Percentiles rank a stretch among this genome's conserved stretches.
These are phyloP conservation scores for Rhinichthys klamathensis DNA, from an alignment of 2,113 vertebrate species.

Conservation along the genomic window DNA sequence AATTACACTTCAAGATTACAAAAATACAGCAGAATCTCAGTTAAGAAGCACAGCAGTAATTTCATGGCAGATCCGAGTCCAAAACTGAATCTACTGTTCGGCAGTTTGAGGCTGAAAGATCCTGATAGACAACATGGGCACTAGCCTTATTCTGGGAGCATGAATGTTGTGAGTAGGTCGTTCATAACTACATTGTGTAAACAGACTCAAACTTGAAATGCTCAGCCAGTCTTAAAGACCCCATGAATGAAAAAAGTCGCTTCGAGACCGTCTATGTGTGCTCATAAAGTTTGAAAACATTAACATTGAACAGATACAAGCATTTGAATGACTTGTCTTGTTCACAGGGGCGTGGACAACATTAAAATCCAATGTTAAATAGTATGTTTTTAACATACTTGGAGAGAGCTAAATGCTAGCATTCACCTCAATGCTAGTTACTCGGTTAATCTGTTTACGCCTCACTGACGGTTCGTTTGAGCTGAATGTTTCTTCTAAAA, in stretches of 20 bases:
- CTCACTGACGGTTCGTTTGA: no score
- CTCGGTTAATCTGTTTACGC: neutral
- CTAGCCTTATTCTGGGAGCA: neutral
- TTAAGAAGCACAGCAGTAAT: slow-evolving; percentile 77
- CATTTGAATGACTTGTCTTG: neutral
- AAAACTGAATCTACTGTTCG: slow-evolving; percentile 71
- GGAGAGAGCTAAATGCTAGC: neutral
- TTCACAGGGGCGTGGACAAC: neutral
- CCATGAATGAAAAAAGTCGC: neutral
- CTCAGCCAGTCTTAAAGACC: neutral
- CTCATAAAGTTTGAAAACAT: neutral
- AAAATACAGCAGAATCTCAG: slow-evolving; percentile 82
- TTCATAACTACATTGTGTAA: slow-evolving; percentile 2
- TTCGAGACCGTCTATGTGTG: neutral
- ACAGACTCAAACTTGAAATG: neutral
- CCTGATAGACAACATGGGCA: slow-evolving; percentile 81
- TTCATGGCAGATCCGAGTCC: slow-evolving; percentile 68
- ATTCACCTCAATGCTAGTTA: neutral
- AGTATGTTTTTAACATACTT: neutral
- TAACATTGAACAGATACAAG: neutral
- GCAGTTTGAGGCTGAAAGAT: slow-evolving; percentile 70
- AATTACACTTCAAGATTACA: slow-evolving; percentile 86
- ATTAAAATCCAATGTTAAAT: neutral
- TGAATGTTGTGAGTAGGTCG: neutral
- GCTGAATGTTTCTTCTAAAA: no score